Conservation (phyloP, 2,113 vertebrate genomes). For the Zapornia atra region DNA sequence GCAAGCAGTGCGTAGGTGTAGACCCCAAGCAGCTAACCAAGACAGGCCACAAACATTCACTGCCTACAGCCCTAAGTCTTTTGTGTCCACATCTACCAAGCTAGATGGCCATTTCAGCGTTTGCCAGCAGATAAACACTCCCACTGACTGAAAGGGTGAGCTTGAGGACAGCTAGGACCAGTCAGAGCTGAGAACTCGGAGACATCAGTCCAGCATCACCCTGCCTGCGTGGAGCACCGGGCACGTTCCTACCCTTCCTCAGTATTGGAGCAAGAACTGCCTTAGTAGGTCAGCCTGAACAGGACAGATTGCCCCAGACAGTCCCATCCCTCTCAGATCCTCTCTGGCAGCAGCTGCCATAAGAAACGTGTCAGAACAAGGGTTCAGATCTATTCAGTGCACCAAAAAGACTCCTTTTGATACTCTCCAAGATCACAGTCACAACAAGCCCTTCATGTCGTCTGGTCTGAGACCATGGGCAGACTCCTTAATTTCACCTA, state of each 20-base stretch:
- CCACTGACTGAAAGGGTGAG: neutral
- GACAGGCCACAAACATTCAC: neutral
- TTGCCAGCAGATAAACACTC: neutral
- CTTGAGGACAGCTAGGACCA: neutral
- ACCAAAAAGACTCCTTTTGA: neutral
- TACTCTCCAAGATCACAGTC: neutral
- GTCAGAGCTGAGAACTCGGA: neutral
- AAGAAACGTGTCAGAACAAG: neutral
- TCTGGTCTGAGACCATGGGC: neutral
- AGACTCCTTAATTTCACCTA: neutral
- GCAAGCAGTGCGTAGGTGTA: neutral
- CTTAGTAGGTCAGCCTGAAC: neutral
- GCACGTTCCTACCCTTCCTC: neutral
- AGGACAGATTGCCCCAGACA: rapidly evolving
- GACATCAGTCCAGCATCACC: neutral
- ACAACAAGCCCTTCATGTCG: neutral
- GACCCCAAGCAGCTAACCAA: neutral
- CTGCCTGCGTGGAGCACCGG: neutral
- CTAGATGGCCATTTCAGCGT: neutral
- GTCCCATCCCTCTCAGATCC: neutral
- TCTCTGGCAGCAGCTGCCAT: neutral
- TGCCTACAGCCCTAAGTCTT: neutral
- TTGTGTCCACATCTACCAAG: neutral
- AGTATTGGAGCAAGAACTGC: neutral
- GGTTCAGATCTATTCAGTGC: neutral